Conservation (phyloP, 2,888 invertebrate genomes). For the Nephrotoma flavescens region DNA sequence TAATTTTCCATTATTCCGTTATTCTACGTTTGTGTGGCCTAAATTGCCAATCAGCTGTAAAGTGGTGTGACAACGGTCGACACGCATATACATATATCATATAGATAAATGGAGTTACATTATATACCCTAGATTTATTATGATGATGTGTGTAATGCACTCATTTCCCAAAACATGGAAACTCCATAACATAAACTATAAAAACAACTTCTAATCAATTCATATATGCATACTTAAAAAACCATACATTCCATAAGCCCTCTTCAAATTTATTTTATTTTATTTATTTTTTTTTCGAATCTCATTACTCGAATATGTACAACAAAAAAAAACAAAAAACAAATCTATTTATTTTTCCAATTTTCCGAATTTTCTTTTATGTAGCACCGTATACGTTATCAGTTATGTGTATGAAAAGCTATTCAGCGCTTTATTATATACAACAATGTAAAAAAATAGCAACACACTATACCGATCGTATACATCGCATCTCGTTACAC, state of each 20-base stretch:
- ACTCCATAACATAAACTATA: neutral
- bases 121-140: neutral
- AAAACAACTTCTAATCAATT: neutral
- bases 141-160: neutral
- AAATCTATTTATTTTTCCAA: neutral
- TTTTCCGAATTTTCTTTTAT: neutral
- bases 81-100: neutral
- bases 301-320: neutral
- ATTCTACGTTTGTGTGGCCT: neutral
- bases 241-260: neutral
- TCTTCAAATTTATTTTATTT: neutral
- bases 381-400: neutral
- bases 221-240: neutral
- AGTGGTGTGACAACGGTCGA: neutral
- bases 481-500: neutral
- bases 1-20: neutral
- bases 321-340: neutral
- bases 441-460: neutral
- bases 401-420: neutral
- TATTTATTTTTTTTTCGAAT: neutral
- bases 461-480: neutral
- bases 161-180: neutral
- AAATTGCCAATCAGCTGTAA: neutral
- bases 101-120: neutral
- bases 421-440: neutral